A percentile compares a stretch with the other conserved stretches of the same genome.
Evolutionary conservation across 2,888 invertebrate species (phyloP).

Genomic region (Pseudococcus viburni): DNA sequence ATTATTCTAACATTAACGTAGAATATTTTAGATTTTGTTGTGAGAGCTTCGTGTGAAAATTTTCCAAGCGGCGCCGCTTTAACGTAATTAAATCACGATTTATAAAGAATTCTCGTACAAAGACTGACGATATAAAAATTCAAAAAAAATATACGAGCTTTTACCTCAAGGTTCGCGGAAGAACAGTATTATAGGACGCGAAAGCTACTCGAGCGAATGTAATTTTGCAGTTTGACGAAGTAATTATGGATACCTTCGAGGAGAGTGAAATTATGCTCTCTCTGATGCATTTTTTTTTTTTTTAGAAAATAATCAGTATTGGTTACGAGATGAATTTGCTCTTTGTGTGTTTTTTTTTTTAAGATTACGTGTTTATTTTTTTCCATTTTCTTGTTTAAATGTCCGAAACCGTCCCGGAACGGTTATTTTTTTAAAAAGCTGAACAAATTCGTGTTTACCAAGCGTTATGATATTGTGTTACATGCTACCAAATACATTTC

Average conservation of each 20-base stretch:
- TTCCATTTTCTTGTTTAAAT: background rate
- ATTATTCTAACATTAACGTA: slow-evolving; percentile 25
- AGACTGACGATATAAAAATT: background rate
- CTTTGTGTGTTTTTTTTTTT: background rate
- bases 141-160: background rate
- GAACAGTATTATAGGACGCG: background rate
- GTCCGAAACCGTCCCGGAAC: background rate
- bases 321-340: slow-evolving; percentile 14
- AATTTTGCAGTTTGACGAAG: background rate
- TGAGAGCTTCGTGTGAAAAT: too few relatives aligned
- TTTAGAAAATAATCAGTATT: slow-evolving; percentile 10
- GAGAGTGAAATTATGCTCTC: background rate
- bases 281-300: slow-evolving; percentile 35
- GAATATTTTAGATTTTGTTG: background rate
- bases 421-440: background rate
- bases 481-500: slow-evolving; percentile 49
- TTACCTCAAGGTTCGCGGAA: background rate
- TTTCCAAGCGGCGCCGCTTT: too few relatives aligned
- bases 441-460: slow-evolving; percentile 50
- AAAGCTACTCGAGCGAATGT: too few relatives aligned
- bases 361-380: background rate
- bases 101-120: background rate
- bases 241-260: background rate
- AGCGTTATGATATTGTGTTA: slow-evolving; percentile 12
- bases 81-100: background rate